phyloP scores from a whole-genome alignment of 2,888 invertebrate species.

The Hypena proboscidalis region DNA sequence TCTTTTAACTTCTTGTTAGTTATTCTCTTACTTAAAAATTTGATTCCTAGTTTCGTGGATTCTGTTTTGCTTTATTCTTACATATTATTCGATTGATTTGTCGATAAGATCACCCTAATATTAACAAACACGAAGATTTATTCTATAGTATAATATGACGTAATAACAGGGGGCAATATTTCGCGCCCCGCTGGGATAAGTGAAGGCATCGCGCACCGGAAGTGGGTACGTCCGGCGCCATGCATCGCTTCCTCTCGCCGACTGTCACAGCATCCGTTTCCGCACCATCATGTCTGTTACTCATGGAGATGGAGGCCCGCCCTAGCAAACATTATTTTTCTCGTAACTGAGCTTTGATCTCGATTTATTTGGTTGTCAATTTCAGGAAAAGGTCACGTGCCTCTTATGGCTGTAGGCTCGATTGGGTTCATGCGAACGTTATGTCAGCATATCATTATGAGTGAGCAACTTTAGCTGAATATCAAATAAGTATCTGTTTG shows the following conservation, averaged over 20 bases:
- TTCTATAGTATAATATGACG: constrained; percentile 40
- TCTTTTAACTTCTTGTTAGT: no score
- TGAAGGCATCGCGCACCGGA: constrained; percentile 77
- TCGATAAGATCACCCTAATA: background rate
- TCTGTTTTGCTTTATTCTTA: background rate
- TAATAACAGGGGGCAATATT: constrained; percentile 54
- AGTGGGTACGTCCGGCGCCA: constrained; percentile 77
- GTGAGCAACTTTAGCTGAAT: background rate
- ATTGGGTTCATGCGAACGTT: constrained; percentile 59
- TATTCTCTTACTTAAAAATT: no score
- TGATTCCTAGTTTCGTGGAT: no score
- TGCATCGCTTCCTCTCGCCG: constrained; percentile 74
- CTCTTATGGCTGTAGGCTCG: constrained; percentile 51
- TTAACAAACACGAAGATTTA: constrained; percentile 1
- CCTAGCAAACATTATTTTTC: constrained; percentile 70
- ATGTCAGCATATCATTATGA: constrained; percentile 32
- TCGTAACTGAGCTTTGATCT: constrained; percentile 71
- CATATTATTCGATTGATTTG: background rate
- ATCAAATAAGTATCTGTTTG: no score
- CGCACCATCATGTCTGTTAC: constrained; percentile 65
- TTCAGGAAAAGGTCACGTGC: constrained; percentile 80
- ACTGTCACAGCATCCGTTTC: constrained; percentile 79
- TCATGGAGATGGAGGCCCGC: constrained; percentile 61
- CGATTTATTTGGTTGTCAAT: constrained; percentile 83
- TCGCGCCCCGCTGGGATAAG: constrained; percentile 77